Evolutionary conservation across 2,888 invertebrate genomes (phyloP).

Genomic region (Pardosa pseudoannulata): DNA sequence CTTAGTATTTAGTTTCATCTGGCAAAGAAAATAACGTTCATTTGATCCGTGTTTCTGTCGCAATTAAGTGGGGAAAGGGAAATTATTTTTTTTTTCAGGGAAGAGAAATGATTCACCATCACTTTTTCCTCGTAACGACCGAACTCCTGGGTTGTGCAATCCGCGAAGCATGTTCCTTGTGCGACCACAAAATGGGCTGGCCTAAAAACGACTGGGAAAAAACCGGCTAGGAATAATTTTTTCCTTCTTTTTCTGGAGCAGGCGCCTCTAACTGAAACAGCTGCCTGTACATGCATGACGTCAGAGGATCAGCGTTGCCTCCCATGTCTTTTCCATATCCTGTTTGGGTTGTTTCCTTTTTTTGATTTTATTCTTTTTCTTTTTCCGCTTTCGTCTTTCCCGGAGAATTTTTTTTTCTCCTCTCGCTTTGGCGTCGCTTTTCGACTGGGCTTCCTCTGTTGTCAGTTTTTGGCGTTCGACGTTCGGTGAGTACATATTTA

Average conservation of each 20-base stretch:
- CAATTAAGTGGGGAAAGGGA: constrained; percentile 14
- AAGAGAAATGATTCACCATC: constrained; percentile 44
- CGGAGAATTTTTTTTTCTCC: constrained; percentile 55
- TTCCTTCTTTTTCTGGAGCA: constrained; percentile 72
- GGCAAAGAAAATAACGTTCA: neutral
- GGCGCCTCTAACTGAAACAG: constrained; percentile 41
- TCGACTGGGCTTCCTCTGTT: constrained; percentile 29
- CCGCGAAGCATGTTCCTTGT: constrained; percentile 49
- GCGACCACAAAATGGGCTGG: constrained; percentile 63
- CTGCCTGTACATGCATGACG: constrained; percentile 60
- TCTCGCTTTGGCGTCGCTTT: constrained; percentile 40
- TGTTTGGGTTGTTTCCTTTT: constrained; percentile 72
- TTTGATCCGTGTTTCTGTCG: neutral
- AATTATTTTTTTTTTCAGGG: constrained; percentile 21
- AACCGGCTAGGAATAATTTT: constrained; percentile 63
- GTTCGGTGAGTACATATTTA: constrained; percentile 42
- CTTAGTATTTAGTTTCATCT: neutral
- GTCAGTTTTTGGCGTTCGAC: constrained; percentile 54
- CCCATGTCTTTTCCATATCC: constrained; percentile 72
- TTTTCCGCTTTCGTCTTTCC: constrained; percentile 71
- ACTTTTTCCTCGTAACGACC: constrained; percentile 50
- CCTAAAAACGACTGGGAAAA: constrained; percentile 72
- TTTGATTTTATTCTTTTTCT: constrained; percentile 44
- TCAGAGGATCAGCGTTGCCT: constrained; percentile 69
- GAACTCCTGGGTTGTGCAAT: constrained; percentile 69